Evolutionary conservation across 1,140 invertebrate genomes (phyloP).

Genomic region (Belonocnema kinseyi): DNA sequence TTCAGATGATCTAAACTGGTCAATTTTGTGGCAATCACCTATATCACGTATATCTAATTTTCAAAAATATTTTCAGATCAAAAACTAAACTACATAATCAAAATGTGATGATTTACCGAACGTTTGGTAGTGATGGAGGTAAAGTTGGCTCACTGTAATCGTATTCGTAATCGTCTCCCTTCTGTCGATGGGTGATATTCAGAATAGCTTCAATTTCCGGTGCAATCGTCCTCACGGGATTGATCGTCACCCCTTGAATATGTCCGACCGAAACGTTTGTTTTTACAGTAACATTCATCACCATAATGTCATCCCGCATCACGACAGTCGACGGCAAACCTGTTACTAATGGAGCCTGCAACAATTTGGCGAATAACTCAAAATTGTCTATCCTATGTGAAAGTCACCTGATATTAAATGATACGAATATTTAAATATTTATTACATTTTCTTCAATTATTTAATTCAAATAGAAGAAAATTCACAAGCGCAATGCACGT

Average conservation of each 20-base stretch:
- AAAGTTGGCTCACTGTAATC: slow-evolving; percentile 82
- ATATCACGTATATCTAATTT: not conserved
- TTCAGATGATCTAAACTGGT: no score
- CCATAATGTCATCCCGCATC: slow-evolving; percentile 66
- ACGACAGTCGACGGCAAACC: slow-evolving; percentile 57
- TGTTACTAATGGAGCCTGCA: slow-evolving; percentile 6
- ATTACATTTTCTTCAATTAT: no score
- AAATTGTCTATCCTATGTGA: not conserved
- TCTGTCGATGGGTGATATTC: slow-evolving; percentile 71
- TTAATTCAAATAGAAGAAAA: no score
- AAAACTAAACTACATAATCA: not conserved
- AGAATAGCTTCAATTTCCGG: slow-evolving; percentile 72
- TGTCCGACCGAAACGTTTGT: slow-evolving; percentile 70
- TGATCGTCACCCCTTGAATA: slow-evolving; percentile 63
- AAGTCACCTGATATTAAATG: not conserved
- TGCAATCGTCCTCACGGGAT: slow-evolving; percentile 65
- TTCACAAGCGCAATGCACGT: no score
- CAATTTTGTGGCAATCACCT: no score
- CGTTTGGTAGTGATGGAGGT: slow-evolving; percentile 85
- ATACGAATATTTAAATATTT: no score
- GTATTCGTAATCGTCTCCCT: slow-evolving; percentile 75
- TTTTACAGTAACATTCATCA: slow-evolving; percentile 71
- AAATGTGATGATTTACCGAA: slow-evolving; percentile 73
- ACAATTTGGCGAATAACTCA: not conserved
- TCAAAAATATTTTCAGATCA: not conserved